A percentile compares a stretch with the other conserved stretches of the same genome.
These are phyloP conservation scores for Lithosia quadra DNA, from an alignment of 2,888 invertebrate species.

Conservation along the genomic window DNA sequence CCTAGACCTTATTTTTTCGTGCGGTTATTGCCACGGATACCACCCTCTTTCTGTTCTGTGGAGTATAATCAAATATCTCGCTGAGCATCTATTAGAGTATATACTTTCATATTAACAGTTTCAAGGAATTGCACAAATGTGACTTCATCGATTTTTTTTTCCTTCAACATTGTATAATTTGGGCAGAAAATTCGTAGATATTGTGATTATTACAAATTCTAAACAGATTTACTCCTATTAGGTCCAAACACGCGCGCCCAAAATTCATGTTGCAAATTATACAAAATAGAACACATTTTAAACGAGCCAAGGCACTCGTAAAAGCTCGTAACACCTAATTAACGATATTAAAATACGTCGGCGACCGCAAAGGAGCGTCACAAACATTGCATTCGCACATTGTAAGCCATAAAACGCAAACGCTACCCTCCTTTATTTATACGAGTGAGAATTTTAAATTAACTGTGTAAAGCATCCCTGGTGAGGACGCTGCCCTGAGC, in stretches of 20 bases:
- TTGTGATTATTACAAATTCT: constrained; percentile 36
- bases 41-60: too few relatives aligned
- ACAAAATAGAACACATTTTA: constrained; percentile 57
- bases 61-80: neutral
- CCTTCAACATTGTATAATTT: constrained; percentile 16
- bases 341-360: constrained; percentile 86
- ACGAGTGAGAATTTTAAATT: constrained; percentile 87
- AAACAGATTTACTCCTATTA: constrained; percentile 51
- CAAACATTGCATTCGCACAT: constrained; percentile 83
- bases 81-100: neutral
- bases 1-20: too few relatives aligned
- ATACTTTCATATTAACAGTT: neutral
- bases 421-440: constrained; percentile 86
- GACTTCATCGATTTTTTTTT: neutral
- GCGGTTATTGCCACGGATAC: too few relatives aligned
- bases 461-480: constrained; percentile 84
- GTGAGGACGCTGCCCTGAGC: constrained; percentile 63
- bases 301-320: constrained; percentile 62
- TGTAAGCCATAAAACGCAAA: constrained; percentile 86
- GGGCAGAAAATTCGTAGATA: neutral
- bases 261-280: constrained; percentile 60
- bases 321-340: constrained; percentile 83
- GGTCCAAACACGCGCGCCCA: constrained; percentile 28
- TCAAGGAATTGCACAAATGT: neutral
- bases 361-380: constrained; percentile 80